Evolutionary conservation across 2,888 invertebrate species (phyloP).

Genomic region (Gastracanthus pulcherrimus): DNA sequence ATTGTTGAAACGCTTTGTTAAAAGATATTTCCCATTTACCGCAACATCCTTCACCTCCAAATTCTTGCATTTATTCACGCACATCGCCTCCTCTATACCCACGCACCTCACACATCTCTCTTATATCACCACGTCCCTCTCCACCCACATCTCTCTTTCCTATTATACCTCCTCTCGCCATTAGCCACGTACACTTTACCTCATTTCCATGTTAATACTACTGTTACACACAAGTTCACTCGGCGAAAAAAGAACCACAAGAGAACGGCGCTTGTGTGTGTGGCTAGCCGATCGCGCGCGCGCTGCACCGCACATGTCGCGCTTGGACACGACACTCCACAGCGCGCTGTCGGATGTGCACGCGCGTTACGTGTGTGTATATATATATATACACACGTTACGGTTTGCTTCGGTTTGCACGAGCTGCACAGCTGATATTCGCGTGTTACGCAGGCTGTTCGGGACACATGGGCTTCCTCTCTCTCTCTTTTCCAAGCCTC

Average conservation of each 20-base stretch:
- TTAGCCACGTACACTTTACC: neutral
- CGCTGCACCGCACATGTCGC: too few relatives aligned
- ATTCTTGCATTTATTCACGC: too few relatives aligned
- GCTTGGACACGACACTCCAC: too few relatives aligned
- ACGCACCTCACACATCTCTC: neutral
- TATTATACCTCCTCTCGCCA: neutral
- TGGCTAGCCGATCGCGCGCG: too few relatives aligned
- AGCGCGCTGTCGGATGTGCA: neutral
- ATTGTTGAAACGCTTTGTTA: too few relatives aligned
- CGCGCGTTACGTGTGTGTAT: neutral
- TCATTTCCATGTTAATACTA: conserved; percentile 46
- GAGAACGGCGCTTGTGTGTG: too few relatives aligned
- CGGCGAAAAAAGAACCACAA: neutral
- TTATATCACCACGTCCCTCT: neutral
- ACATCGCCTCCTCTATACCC: neutral
- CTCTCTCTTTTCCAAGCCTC: too few relatives aligned
- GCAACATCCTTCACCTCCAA: too few relatives aligned
- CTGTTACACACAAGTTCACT: too few relatives aligned
- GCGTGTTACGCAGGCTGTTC: too few relatives aligned
- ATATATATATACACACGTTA: neutral
- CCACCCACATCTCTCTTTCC: neutral
- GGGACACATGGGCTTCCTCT: too few relatives aligned
- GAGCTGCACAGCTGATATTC: neutral
- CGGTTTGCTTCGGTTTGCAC: neutral
- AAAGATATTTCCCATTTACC: too few relatives aligned